Percentiles rank a stretch among this genome's conserved stretches.
These are phyloP conservation scores for Sula dactylatra DNA, from an alignment of 2,113 vertebrate species.

Conservation along the genomic window DNA sequence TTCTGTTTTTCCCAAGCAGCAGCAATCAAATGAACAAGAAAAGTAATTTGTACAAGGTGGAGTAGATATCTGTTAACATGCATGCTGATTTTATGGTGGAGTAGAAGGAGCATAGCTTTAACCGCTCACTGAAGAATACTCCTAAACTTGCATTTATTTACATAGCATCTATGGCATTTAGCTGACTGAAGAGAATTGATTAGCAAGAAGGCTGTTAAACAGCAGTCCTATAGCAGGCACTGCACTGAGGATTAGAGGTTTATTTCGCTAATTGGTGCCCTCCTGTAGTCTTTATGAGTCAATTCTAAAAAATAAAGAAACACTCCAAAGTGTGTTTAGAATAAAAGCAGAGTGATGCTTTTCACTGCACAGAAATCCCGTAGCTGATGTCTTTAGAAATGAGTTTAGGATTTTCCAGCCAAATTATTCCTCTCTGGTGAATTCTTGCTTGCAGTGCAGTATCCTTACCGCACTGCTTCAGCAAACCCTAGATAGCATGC, in stretches of 20 bases:
- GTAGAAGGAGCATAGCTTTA: slow-evolving; percentile 3
- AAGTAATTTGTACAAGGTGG: slow-evolving; percentile 38
- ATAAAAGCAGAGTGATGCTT: slow-evolving; percentile 14
- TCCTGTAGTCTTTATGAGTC: slow-evolving; percentile 58
- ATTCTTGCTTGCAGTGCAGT: neutral
- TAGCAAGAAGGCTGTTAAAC: slow-evolving; percentile 58
- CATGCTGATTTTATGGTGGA: slow-evolving; percentile 54
- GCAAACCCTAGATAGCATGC: neutral
- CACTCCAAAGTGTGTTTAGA: neutral
- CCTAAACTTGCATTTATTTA: slow-evolving; percentile 65
- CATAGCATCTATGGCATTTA: slow-evolving; percentile 50
- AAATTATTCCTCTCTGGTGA: neutral
- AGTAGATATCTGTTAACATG: slow-evolving; percentile 27
- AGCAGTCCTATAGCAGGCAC: slow-evolving; percentile 33
- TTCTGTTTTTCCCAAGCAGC: neutral
- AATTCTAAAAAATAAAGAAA: slow-evolving; percentile 26
- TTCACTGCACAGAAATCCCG: neutral
- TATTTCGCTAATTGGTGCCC: slow-evolving; percentile 60
- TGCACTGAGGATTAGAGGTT: slow-evolving; percentile 49
- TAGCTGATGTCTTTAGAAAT: neutral
- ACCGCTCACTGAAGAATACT: slow-evolving; percentile 20
- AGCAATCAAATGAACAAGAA: neutral
- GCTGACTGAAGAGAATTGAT: slow-evolving; percentile 65
- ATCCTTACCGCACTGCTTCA: neutral
- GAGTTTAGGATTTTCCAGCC: neutral